Percentiles rank a stretch among this genome's conserved stretches.
These are phyloP conservation scores for Tridacna crocea DNA, from an alignment of 2,888 invertebrate species.

Conservation along the genomic window DNA sequence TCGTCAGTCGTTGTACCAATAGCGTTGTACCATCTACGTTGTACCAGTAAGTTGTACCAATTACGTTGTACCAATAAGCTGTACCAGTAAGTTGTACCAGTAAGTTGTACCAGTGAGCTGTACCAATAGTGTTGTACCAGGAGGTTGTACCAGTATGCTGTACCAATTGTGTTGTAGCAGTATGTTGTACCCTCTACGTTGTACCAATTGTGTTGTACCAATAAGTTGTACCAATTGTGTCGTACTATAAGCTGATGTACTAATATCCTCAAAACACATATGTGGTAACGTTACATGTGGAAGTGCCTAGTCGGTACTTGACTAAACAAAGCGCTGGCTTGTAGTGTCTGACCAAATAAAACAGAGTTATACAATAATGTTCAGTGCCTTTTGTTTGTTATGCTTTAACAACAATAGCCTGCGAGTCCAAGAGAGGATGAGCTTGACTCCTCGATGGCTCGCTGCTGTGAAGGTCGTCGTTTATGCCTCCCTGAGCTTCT, in stretches of 20 bases:
- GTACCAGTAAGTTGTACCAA: too few species aligned
- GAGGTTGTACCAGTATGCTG: too few species aligned
- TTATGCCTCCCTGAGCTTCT: neutral
- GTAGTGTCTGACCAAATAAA: neutral
- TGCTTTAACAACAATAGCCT: neutral
- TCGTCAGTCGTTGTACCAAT: slow-evolving; percentile 1
- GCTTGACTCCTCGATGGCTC: neutral
- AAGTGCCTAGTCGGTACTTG: neutral
- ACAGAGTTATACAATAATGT: neutral
- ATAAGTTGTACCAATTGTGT: neutral
- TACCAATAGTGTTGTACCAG: too few species aligned
- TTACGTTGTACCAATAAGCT: too few species aligned
- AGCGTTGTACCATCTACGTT: too few species aligned
- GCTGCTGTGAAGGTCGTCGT: neutral
- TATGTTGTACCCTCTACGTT: neutral
- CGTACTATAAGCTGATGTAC: neutral
- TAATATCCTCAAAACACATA: neutral
- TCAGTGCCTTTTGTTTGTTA: neutral
- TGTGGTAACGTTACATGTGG: neutral
- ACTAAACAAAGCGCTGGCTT: neutral
- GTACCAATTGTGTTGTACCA: neutral
- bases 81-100: too few species aligned
- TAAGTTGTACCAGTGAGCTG: too few species aligned
- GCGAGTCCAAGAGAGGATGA: neutral
- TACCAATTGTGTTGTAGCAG: too few species aligned